These are phyloP conservation scores for Nemopilema nomurai DNA, from an alignment of 30 jellyfish, hydroid and myxozoan species.

Conservation along the genomic window DNA sequence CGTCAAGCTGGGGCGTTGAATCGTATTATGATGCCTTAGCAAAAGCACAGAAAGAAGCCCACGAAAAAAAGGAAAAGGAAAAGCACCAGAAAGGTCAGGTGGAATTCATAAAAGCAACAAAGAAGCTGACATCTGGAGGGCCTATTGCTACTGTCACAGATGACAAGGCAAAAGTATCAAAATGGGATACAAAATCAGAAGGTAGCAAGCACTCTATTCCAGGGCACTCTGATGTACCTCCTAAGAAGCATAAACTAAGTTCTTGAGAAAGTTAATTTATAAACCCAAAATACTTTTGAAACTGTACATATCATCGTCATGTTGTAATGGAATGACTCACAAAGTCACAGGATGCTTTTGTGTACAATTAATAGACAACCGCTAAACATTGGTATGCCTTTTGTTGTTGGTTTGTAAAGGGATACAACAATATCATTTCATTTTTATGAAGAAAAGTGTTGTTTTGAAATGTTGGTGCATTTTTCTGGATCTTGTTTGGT, in stretches of 20 bases:
- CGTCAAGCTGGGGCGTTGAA: slow-evolving; percentile 87
- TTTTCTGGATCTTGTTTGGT: too few species aligned
- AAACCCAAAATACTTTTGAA: not conserved
- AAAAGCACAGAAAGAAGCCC: slow-evolving; percentile 90
- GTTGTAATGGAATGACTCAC: too few species aligned
- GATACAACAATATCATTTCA: too few species aligned
- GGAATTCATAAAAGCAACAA: slow-evolving; percentile 81
- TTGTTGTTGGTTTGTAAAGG: too few species aligned
- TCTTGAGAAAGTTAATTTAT: not conserved
- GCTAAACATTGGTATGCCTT: too few species aligned
- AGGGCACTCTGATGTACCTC: slow-evolving; percentile 32
- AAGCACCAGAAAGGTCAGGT: slow-evolving; percentile 83
- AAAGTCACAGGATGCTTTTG: too few species aligned
- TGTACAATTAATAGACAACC: too few species aligned
- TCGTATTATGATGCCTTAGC: slow-evolving; percentile 91
- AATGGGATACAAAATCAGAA: slow-evolving; percentile 76
- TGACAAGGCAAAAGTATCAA: slow-evolving; percentile 65
- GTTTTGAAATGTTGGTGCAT: too few species aligned
- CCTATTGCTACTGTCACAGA: slow-evolving; percentile 37
- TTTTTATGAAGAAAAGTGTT: too few species aligned
- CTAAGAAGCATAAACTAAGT: slow-evolving; percentile 37
- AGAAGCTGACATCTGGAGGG: slow-evolving; percentile 40
- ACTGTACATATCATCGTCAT: too few species aligned
- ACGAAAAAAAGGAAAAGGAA: slow-evolving; percentile 88
- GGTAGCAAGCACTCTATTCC: slow-evolving; percentile 25